Conservation (phyloP, 2,113 vertebrate genomes). For the Phrynosoma blainvillii region DNA sequence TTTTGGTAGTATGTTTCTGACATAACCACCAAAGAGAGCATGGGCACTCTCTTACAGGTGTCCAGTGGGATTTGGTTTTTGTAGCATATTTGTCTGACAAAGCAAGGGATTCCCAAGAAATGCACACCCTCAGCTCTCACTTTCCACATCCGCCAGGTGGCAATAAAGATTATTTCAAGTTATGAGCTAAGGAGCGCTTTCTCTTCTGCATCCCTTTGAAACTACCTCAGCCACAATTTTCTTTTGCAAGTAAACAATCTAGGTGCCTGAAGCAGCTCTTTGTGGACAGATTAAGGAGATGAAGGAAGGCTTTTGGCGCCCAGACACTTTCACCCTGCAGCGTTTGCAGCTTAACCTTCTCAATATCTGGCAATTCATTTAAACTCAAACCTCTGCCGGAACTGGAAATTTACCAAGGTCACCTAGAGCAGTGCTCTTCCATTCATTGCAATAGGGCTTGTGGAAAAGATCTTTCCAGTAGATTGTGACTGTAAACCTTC, state of each 20-base stretch:
- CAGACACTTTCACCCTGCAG: not conserved
- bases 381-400: not conserved
- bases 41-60: too few species aligned
- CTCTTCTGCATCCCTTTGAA: not conserved
- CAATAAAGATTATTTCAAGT: not conserved
- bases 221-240: not conserved
- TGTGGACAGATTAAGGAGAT: not conserved
- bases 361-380: not conserved
- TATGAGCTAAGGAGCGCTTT: not conserved
- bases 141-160: not conserved
- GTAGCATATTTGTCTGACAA: not conserved
- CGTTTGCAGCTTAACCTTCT: not conserved
- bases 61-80: not conserved
- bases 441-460: not conserved
- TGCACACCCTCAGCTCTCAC: not conserved
- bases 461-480: not conserved
- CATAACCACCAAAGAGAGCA: too few species aligned
- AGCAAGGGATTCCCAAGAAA: too few species aligned
- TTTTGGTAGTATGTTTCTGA: too few species aligned
- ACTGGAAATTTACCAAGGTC: constrained; percentile 6
- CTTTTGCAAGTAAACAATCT: constrained; percentile 1
- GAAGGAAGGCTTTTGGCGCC: not conserved
- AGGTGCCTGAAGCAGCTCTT: not conserved
- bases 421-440: not conserved
- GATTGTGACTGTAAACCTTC: not conserved